phyloP scores from a whole-genome alignment of 1,140 invertebrate genomes.

The Diabrotica undecimpunctata region DNA sequence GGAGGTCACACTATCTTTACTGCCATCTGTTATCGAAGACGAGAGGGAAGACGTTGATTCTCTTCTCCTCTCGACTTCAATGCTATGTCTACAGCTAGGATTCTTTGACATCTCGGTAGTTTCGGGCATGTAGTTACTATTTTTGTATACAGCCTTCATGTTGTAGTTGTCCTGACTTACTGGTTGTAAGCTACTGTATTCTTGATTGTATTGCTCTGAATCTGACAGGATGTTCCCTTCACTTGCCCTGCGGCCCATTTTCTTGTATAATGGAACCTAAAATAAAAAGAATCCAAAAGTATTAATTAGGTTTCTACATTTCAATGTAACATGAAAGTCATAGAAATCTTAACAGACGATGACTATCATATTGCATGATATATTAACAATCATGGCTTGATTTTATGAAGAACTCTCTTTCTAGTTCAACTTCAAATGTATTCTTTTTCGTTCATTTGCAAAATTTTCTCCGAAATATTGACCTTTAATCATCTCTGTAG shows the following conservation, averaged over 20 bases:
- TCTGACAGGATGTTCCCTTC: slow-evolving; percentile 51
- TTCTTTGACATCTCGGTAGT: slow-evolving; percentile 51
- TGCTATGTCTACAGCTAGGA: slow-evolving; percentile 47
- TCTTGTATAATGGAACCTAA: slow-evolving; percentile 48
- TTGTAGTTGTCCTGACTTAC: slow-evolving; percentile 22
- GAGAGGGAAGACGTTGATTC: slow-evolving; percentile 58
- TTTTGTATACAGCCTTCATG: slow-evolving; percentile 32
- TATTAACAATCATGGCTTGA: too few species aligned
- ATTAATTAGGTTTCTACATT: too few species aligned
- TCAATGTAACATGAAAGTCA: too few species aligned
- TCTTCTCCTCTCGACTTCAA: slow-evolving; percentile 51
- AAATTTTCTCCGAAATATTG: too few species aligned
- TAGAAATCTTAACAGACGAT: too few species aligned
- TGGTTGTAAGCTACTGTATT: slow-evolving; percentile 32
- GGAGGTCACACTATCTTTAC: slow-evolving; percentile 62
- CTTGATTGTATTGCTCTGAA: slow-evolving; percentile 43
- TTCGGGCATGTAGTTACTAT: slow-evolving; percentile 36
- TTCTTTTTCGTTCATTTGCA: too few species aligned
- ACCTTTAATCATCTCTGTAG: too few species aligned
- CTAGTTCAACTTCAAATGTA: too few species aligned
- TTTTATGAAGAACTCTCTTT: too few species aligned
- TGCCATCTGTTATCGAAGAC: slow-evolving; percentile 55
- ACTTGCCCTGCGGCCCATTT: slow-evolving; percentile 51
- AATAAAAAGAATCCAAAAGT: not conserved
- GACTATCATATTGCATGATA: too few species aligned